These are phyloP conservation scores for Lottia gigantea DNA, from an alignment of 2,888 invertebrate species.

Conservation along the genomic window DNA sequence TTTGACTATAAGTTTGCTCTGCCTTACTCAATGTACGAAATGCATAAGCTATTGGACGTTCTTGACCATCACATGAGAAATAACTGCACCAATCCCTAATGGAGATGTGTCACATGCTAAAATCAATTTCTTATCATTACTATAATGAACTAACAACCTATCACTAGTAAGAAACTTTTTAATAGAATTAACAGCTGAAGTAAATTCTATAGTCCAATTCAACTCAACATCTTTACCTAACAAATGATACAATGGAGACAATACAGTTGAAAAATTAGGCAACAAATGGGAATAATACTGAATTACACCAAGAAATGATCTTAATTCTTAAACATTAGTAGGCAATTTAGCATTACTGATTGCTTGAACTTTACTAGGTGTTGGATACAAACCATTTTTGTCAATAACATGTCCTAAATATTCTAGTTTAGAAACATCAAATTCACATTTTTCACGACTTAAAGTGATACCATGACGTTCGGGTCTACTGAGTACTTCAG, in stretches of 20 bases:
- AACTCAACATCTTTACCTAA: slow-evolving; percentile 31
- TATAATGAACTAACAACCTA: background rate
- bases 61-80: slow-evolving; percentile 32
- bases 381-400: slow-evolving; percentile 26
- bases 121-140: background rate
- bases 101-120: slow-evolving; percentile 1
- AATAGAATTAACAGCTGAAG: background rate
- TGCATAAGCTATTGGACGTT: slow-evolving; percentile 65
- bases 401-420: slow-evolving; percentile 41
- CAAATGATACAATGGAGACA: slow-evolving; percentile 40
- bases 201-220: slow-evolving; percentile 19
- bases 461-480: slow-evolving; percentile 2
- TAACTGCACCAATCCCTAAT: slow-evolving; percentile 56
- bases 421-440: slow-evolving; percentile 1
- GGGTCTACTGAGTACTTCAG: background rate
- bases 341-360: slow-evolving; percentile 27
- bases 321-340: slow-evolving; percentile 32
- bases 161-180: slow-evolving; percentile 1
- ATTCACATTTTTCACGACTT: background rate
- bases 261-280: slow-evolving; percentile 33
- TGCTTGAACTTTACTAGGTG: slow-evolving; percentile 25
- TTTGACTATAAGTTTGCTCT: slow-evolving; percentile 62
- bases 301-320: slow-evolving; percentile 44
- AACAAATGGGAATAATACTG: slow-evolving; percentile 49
- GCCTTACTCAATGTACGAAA: slow-evolving; percentile 66